These are phyloP conservation scores for Neomorphus geoffroyi DNA, from an alignment of 2,797 vertebrate species.

Conservation along the genomic window DNA sequence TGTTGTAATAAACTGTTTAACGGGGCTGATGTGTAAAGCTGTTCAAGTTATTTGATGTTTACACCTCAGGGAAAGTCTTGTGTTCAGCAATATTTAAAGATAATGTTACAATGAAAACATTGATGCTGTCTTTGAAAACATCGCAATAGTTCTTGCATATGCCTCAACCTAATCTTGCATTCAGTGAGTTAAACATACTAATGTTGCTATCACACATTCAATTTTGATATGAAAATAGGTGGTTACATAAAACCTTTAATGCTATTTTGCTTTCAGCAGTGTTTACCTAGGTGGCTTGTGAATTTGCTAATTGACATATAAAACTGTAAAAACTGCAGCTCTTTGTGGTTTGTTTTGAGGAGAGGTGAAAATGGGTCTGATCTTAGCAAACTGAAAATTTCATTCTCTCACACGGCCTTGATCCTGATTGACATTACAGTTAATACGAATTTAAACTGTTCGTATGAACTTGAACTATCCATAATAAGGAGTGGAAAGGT, in stretches of 20 bases:
- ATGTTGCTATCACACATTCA: conserved; percentile 75
- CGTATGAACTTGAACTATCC: conserved; percentile 41
- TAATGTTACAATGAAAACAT: conserved; percentile 80
- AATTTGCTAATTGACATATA: conserved; percentile 73
- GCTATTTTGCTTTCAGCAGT: conserved; percentile 78
- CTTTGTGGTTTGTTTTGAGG: conserved; percentile 31
- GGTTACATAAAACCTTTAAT: conserved; percentile 72
- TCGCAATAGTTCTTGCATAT: conserved; percentile 78
- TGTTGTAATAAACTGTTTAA: conserved; percentile 99
- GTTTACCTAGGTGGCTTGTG: conserved; percentile 78
- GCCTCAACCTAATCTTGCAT: conserved; percentile 78
- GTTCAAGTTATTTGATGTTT: conserved; percentile 89
- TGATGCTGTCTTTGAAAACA: conserved; percentile 79
- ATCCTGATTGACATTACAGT: background rate
- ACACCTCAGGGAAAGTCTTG: conserved; percentile 88
- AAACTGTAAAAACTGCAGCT: conserved; percentile 79
- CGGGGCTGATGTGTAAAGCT: conserved; percentile 93
- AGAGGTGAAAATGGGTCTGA: conserved; percentile 19
- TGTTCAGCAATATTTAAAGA: conserved; percentile 86
- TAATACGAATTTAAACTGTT: conserved; percentile 46
- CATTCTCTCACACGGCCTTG: conserved; percentile 24
- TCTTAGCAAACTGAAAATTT: conserved; percentile 34
- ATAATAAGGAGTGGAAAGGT: conserved; percentile 37
- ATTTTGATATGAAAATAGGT: conserved; percentile 77
- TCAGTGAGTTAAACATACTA: conserved; percentile 75